Percentiles rank a stretch among this genome's conserved stretches.
Evolutionary conservation across 1,140 invertebrate genomes (phyloP).

Genomic region (Nebria ingens): DNA sequence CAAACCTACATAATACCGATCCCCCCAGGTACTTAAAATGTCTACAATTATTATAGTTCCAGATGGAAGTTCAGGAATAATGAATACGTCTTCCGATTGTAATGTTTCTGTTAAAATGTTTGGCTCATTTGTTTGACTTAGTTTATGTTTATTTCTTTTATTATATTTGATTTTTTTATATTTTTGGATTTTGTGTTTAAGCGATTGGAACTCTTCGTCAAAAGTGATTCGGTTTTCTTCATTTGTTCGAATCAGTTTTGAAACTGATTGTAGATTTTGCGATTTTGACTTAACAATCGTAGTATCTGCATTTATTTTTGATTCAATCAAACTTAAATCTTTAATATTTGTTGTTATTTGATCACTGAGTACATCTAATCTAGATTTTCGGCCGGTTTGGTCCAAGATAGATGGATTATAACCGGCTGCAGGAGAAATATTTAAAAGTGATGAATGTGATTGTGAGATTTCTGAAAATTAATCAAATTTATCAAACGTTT

Average conservation of each 20-base stretch:
- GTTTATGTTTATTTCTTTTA: neutral
- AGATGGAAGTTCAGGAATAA: constrained; percentile 62
- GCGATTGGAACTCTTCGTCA: neutral
- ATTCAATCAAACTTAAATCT: neutral
- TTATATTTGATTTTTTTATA: neutral
- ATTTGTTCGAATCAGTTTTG: neutral
- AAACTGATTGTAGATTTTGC: neutral
- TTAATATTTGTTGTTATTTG: neutral
- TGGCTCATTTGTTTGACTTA: neutral
- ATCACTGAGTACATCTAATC: neutral
- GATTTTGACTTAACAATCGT: neutral
- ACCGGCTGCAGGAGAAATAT: neutral
- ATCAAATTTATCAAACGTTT: too few relatives aligned
- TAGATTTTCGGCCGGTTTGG: neutral
- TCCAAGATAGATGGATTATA: neutral
- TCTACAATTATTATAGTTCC: constrained; percentile 56
- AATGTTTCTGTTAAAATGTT: neutral
- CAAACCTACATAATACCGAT: constrained; percentile 66
- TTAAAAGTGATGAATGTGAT: neutral
- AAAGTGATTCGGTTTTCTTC: neutral
- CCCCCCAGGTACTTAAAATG: constrained; percentile 72
- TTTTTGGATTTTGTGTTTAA: neutral
- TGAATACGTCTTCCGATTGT: constrained; percentile 16
- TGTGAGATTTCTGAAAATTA: neutral
- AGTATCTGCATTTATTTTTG: neutral